Evolutionary conservation across 2,113 vertebrate genomes (phyloP).

Genomic region (Neoarius graeffei): DNA sequence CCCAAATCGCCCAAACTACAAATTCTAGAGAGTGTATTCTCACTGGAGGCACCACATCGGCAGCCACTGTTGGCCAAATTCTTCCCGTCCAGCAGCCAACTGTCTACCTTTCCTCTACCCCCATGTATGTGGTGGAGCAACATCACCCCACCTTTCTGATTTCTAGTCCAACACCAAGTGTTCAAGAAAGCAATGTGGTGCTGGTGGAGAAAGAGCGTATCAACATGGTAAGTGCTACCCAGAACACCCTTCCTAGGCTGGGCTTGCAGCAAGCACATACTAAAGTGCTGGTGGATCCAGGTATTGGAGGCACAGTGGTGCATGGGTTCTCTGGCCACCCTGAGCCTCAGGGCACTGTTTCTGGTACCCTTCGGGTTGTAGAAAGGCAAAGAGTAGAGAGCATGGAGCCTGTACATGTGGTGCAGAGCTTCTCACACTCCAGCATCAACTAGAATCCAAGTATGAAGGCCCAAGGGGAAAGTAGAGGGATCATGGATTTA

Average conservation of each 20-base stretch:
- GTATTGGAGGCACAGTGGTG: neutral
- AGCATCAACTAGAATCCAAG: neutral
- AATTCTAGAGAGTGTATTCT: constrained; percentile 11
- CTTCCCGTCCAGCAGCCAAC: constrained; percentile 72
- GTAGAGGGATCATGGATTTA: neutral
- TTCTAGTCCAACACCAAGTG: constrained; percentile 36
- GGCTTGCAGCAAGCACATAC: constrained; percentile 13
- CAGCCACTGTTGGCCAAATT: constrained; percentile 53
- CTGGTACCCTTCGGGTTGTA: constrained; percentile 27
- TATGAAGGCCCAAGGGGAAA: neutral
- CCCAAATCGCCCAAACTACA: constrained; percentile 43
- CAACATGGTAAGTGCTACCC: neutral
- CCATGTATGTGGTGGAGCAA: constrained; percentile 70
- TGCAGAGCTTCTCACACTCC: constrained; percentile 11
- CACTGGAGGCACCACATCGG: constrained; percentile 1
- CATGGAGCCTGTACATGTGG: neutral
- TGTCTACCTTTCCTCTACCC: constrained; percentile 67
- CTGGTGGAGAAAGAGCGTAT: constrained; percentile 61
- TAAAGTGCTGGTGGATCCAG: neutral
- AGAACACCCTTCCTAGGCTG: constrained; percentile 21
- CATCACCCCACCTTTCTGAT: constrained; percentile 63
- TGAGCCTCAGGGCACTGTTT: constrained; percentile 21
- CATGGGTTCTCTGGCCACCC: neutral
- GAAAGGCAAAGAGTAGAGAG: constrained; percentile 46
- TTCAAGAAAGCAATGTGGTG: constrained; percentile 63